Evolutionary conservation across 2,797 vertebrate genomes (phyloP), one percentile per base, ranked within the genome.

Genomic region (Poeciliopsis presidionis): DNA sequence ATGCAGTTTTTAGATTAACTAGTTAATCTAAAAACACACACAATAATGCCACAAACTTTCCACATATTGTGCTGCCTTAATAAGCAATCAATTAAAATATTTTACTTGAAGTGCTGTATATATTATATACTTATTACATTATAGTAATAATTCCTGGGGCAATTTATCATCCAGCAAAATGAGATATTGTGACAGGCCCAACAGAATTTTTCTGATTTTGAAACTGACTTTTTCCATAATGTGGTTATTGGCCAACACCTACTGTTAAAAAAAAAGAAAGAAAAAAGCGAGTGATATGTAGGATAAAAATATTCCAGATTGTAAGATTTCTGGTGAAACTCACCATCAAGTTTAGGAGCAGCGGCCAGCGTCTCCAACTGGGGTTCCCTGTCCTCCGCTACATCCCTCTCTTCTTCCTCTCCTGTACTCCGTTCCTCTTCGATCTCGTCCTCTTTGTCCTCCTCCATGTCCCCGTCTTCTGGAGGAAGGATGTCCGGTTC

Each of bases 271-370:
- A 70, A 45, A n/a, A 72, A 36, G 20, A 13, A 7, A 33, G 2
- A 2, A 25, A 22, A 25, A 53, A 53, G n/a, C 18, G 75, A 76
- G 46, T 46, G 14, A 74, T 33, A n/a, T 30, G 20, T 39, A 55
- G 5, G 30, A 47, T 9, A 72, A n/a, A 43, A 7, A 49, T 33
- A 18, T 30, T 30, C 18, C 18, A 51, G 46, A 53, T 30, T 0
- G 7, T 30, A 41, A n/a, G n/a, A 71, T 65, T 16, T 18, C 36
- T 7, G 51, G 33, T 28, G 77, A 63, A 63, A n/a, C 85, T 89
- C 90, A 96, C 96, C 92, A 80, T 93, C 94, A 55, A 94, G 79
- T 76, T 90, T 92, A 5, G 94, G 90, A 41, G 88, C 93, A 41
- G 88, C 93, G 71, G 88, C 84, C 36, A 94, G 86, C 12, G 91